A percentile compares a stretch with the other conserved stretches of the same genome.
Conservation (phyloP, 2,797 vertebrate genomes). For the Coluber constrictor region DNA sequence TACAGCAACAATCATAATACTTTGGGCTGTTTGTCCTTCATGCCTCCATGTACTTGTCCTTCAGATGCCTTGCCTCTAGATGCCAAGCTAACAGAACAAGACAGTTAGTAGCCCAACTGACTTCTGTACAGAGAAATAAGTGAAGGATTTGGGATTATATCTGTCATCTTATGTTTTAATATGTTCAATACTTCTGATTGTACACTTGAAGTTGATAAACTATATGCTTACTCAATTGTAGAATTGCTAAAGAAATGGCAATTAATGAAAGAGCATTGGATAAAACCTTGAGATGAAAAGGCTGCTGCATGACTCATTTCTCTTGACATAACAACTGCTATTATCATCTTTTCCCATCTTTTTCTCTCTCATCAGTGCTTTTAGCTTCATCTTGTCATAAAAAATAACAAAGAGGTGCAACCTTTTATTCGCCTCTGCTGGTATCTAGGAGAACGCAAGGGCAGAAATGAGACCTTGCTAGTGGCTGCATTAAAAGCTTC, state of each 20-base stretch:
- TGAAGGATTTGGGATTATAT: not conserved
- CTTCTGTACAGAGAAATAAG: slow-evolving; percentile 6
- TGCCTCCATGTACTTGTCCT: slow-evolving; percentile 15
- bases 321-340: not conserved
- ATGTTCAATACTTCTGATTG: slow-evolving; percentile 19
- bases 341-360: not conserved
- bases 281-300: not conserved
- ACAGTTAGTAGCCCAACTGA: not conserved
- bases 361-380: not conserved
- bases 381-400: no score
- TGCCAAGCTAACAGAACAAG: slow-evolving; percentile 30
- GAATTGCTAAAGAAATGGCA: not conserved
- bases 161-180: not conserved
- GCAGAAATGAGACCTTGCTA: not conserved
- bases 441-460: not conserved
- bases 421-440: not conserved
- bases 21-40: slow-evolving; percentile 36
- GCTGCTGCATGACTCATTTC: not conserved
- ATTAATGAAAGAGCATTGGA: not conserved
- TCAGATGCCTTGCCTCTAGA: slow-evolving; percentile 28
- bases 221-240: not conserved
- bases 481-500: not conserved
- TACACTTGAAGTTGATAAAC: slow-evolving; percentile 18
- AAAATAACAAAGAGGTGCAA: not conserved
- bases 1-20: slow-evolving; percentile 8